Evolutionary conservation across 2,113 vertebrate species (phyloP).

Genomic region (Lampris megalopsis): DNA sequence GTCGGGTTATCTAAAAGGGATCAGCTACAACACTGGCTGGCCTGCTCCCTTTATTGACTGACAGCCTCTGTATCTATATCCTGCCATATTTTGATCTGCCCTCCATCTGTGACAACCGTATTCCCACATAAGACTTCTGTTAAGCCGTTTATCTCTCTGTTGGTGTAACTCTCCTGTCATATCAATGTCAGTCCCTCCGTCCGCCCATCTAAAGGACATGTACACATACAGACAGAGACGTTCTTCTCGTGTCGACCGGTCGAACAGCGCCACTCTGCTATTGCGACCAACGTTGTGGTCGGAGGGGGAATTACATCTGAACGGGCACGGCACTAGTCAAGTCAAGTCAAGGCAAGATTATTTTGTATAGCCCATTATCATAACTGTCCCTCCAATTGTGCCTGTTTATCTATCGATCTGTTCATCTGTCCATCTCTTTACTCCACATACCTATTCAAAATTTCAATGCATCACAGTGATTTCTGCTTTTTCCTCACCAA

Average conservation of each 20-base stretch:
- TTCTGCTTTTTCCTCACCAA: slow-evolving; percentile 48
- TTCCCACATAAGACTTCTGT: slow-evolving; percentile 22
- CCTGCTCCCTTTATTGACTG: slow-evolving; percentile 50
- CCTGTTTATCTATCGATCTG: background rate
- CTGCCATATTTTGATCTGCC: slow-evolving; percentile 38
- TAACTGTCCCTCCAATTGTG: background rate
- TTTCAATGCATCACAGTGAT: slow-evolving; percentile 33
- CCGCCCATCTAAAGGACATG: background rate
- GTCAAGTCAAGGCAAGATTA: too few species aligned
- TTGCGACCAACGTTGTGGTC: too few species aligned
- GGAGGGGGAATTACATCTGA: too few species aligned
- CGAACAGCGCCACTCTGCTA: too few species aligned
- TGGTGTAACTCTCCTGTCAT: background rate
- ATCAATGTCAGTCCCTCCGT: background rate
- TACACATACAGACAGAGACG: too few species aligned
- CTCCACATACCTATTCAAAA: slow-evolving; percentile 53
- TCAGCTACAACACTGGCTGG: slow-evolving; percentile 24
- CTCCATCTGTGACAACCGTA: slow-evolving; percentile 18
- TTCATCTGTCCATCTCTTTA: slow-evolving; percentile 45
- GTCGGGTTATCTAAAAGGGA: slow-evolving; percentile 35
- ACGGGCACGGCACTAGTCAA: too few species aligned
- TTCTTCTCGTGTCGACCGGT: too few species aligned
- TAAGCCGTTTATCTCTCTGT: slow-evolving; percentile 30
- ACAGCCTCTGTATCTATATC: slow-evolving; percentile 28
- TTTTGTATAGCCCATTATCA: background rate